Conservation (phyloP, 2,113 vertebrate species). For the Excalfactoria chinensis region DNA sequence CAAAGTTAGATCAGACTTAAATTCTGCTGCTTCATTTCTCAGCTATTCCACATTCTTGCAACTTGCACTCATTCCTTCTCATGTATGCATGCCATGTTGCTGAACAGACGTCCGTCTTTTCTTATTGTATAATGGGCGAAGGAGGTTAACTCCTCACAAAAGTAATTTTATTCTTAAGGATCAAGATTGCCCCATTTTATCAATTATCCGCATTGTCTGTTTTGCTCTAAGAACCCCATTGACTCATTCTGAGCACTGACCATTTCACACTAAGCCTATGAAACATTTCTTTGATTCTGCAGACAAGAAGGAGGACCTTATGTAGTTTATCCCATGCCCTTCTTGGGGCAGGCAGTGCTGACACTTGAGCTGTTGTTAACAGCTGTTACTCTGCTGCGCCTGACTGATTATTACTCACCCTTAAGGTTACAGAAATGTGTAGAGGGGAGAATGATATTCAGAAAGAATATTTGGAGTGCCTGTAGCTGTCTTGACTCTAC, state of each 20-base stretch:
- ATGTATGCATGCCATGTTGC: not conserved
- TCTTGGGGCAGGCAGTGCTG: not conserved
- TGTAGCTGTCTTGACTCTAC: not conserved
- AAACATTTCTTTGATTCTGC: not conserved
- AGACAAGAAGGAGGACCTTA: not conserved
- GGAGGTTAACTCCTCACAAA: not conserved
- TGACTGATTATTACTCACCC: fast-evolving
- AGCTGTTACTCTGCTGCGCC: not conserved
- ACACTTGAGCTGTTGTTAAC: not conserved
- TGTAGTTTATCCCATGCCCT: not conserved
- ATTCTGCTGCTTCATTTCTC: not conserved
- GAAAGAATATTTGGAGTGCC: not conserved
- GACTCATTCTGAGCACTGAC: not conserved
- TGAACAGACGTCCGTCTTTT: not conserved
- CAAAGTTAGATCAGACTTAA: not conserved
- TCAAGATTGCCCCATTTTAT: not conserved
- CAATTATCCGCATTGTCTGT: not conserved
- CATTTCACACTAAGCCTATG: not conserved
- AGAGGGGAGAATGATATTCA: not conserved
- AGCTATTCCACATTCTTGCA: not conserved
- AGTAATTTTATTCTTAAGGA: not conserved
- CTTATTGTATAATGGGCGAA: not conserved
- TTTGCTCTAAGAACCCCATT: not conserved
- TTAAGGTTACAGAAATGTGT: not conserved
- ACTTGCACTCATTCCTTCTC: not conserved